Base-by-base conservation (phyloP, 2,113 vertebrate species). In the Cacatua alba region DNA sequence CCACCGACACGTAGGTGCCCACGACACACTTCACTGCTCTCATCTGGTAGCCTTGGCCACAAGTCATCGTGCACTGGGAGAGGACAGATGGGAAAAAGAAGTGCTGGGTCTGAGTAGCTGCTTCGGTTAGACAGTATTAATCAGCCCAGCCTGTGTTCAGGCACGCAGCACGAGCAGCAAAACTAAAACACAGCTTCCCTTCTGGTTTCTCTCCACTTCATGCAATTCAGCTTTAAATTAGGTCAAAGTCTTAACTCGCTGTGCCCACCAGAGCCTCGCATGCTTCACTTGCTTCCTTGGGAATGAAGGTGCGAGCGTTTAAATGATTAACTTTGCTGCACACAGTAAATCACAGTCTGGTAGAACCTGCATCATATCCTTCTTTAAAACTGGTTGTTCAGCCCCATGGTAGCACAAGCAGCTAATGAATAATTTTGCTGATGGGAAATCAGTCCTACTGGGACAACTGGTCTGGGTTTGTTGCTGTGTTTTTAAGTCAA, bases 1-100 rank as follows among this genome's bases (percentile, higher is more conserved):
- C 99, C 93, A 99, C 98, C 1, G 99, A 98, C 91, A 99, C 52
- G 7, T 99, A 99, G 33, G 98, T 98, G 62, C 99, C 99, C 67
- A 99, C 97, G 18, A 99, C 97, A 95, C 99, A 99, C 94, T 99
- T 99, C 94, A 99, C 99, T 0, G 98, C 99, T 97, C 99, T 98
- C 97, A 98, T 99, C 96, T 99, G 99, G 97, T 99, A 99, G 69
- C 99, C 99, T 79, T 98, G 98, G 67, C 99, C 99, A 95, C 99
- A 99, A 26, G 99, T 99, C 90, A 98, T 97, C 9, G 99, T 99
- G 98, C 99, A 99, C 99, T 99, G 95, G 35, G 90, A 70, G 21
- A 71, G 82, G 43, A 82, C 35, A 95, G 75, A 8, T 3, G 10
- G 14, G 21, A 83, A 51, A 95, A 62, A 94, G 67, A 85, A 81